phyloP scores from a whole-genome alignment of 2,888 invertebrate species.

The Sycophila texana region DNA sequence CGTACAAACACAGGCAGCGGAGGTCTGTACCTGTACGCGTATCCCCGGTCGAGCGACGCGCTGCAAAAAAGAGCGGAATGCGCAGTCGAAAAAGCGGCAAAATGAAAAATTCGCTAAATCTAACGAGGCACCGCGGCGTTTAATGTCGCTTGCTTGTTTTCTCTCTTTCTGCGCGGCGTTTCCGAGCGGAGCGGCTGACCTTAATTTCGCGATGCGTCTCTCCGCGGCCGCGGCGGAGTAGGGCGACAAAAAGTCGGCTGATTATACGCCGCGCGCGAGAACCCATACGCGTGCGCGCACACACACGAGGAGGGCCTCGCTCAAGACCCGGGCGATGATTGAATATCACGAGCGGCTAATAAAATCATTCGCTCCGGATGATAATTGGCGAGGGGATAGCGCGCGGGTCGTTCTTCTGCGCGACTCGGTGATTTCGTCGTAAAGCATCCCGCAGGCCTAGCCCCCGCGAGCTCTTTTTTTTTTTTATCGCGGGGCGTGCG shows the following conservation, averaged over 20 bases:
- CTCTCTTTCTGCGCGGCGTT: not conserved
- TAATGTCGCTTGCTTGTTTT: not conserved
- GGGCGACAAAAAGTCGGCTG: conserved; percentile 29
- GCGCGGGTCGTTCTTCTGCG: not conserved
- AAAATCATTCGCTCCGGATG: conserved; percentile 24
- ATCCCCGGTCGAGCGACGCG: too few species aligned
- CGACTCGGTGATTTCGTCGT: conserved; percentile 23
- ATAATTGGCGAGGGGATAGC: conserved; percentile 11
- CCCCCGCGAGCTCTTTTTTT: not conserved
- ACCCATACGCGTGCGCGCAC: too few species aligned
- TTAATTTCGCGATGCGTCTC: conserved; percentile 21
- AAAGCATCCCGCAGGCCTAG: not conserved
- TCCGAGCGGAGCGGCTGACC: conserved; percentile 4
- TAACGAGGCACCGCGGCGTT: conserved; percentile 14
- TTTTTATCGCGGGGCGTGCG: not conserved
- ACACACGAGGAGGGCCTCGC: too few species aligned
- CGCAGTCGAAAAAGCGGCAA: not conserved
- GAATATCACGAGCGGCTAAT: conserved; percentile 18
- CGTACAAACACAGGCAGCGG: too few species aligned
- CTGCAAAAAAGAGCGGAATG: too few species aligned
- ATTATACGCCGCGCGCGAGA: conserved; percentile 5
- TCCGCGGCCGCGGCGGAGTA: not conserved
- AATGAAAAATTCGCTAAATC: conserved; percentile 17
- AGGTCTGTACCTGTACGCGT: too few species aligned
- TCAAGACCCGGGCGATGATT: not conserved